phyloP scores from a whole-genome alignment of 2,797 vertebrate genomes.

The Cuculus canorus region DNA sequence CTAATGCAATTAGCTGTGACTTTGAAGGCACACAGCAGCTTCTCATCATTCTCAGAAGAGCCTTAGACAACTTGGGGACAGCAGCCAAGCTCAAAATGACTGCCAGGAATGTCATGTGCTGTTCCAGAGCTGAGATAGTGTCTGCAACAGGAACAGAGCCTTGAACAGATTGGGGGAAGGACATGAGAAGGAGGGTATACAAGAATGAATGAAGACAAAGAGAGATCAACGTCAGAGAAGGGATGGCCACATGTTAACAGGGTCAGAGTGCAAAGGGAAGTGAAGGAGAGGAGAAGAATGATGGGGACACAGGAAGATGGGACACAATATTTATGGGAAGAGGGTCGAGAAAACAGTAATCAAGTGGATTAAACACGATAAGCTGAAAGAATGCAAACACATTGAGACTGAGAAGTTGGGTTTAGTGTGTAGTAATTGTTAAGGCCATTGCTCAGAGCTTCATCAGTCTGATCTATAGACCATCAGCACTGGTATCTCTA shows the following conservation, averaged over 20 bases:
- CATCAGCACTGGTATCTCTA: not conserved
- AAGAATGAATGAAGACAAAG: not conserved
- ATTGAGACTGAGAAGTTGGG: not conserved
- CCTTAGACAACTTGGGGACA: constrained; percentile 61
- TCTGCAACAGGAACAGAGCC: constrained; percentile 11
- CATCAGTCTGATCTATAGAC: not conserved
- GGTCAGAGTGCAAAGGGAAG: not conserved
- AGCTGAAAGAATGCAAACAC: not conserved
- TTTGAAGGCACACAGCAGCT: constrained; percentile 68
- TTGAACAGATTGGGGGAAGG: constrained; percentile 29
- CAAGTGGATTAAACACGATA: not conserved
- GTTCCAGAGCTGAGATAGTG: constrained; percentile 50
- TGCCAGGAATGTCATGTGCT: constrained; percentile 59
- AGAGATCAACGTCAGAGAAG: not conserved
- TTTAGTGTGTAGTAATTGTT: not conserved
- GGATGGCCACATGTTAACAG: accelerated
- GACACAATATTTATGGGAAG: accelerated
- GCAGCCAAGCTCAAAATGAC: constrained; percentile 53
- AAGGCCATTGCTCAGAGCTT: not conserved
- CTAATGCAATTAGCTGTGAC: constrained; percentile 63
- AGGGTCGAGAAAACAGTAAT: not conserved
- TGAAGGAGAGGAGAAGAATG: not conserved
- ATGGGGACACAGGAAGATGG: not conserved
- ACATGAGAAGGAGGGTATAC: not conserved
- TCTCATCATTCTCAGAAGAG: constrained; percentile 66